These are phyloP conservation scores for Ganaspis sp. DNA, from an alignment of 1,140 invertebrate genomes.

Conservation along the genomic window DNA sequence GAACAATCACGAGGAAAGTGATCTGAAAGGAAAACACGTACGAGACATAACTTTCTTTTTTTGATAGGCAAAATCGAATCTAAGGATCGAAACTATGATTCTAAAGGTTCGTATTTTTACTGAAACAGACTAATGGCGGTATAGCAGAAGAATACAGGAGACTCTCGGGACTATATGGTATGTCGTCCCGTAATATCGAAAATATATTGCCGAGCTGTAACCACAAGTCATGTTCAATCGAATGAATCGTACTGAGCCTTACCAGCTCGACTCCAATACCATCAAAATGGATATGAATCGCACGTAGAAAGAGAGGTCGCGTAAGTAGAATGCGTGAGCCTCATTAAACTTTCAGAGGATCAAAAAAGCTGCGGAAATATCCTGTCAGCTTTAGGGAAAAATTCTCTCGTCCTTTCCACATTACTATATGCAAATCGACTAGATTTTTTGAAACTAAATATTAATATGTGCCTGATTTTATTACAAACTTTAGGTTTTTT, in stretches of 20 bases:
- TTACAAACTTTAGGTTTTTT: too few species aligned
- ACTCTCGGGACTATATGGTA: slow-evolving; percentile 58
- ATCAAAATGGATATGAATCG: slow-evolving; percentile 47
- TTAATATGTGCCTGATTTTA: too few species aligned
- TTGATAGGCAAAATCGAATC: slow-evolving; percentile 34
- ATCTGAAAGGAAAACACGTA: slow-evolving; percentile 3
- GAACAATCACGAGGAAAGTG: too few species aligned
- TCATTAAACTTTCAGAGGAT: slow-evolving; percentile 23
- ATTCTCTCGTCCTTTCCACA: too few species aligned
- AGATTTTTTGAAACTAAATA: too few species aligned
- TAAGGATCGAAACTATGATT: slow-evolving; percentile 47
- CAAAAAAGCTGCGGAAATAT: slow-evolving; percentile 16
- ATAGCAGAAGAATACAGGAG: slow-evolving; percentile 61
- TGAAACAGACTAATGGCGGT: slow-evolving; percentile 38
- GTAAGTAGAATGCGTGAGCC: slow-evolving; percentile 16
- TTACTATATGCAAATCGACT: too few species aligned
- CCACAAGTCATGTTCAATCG: slow-evolving; percentile 73
- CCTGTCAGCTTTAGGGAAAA: too few species aligned
- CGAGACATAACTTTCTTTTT: background rate
- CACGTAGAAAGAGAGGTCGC: slow-evolving; percentile 34
- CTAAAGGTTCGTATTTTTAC: slow-evolving; percentile 54
- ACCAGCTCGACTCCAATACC: slow-evolving; percentile 28
- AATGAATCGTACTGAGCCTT: slow-evolving; percentile 70
- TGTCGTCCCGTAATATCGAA: slow-evolving; percentile 70
- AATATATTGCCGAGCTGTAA: slow-evolving; percentile 69